Percentiles rank a stretch among this genome's conserved stretches.
phyloP scores from a whole-genome alignment of 2,113 vertebrate genomes.

The Zosterops lateralis region DNA sequence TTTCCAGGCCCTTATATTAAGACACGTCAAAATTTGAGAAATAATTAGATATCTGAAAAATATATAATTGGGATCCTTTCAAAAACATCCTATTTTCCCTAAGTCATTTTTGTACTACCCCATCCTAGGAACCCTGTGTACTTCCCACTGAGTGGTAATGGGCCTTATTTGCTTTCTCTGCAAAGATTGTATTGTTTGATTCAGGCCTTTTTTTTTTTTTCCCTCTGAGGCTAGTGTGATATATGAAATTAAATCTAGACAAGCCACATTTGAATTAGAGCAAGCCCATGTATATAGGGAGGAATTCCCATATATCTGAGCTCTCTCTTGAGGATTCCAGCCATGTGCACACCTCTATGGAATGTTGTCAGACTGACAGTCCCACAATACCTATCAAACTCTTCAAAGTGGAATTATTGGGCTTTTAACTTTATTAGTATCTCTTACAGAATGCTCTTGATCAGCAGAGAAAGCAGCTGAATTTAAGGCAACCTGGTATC shows the following conservation, averaged over 20 bases:
- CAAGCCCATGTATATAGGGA: not conserved
- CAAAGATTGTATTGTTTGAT: not conserved
- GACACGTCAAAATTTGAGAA: not conserved
- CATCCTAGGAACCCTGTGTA: not conserved
- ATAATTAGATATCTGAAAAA: not conserved
- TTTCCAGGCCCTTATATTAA: not conserved
- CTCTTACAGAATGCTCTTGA: not conserved
- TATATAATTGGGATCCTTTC: not conserved
- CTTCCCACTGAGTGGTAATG: not conserved
- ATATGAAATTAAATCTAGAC: not conserved
- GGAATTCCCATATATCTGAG: not conserved
- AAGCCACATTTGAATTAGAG: not conserved
- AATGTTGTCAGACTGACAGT: not conserved
- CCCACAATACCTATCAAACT: not conserved
- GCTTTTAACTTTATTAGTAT: not conserved
- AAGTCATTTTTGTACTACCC: not conserved
- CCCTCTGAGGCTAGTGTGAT: not conserved
- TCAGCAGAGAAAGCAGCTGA: not conserved
- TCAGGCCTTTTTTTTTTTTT: not conserved
- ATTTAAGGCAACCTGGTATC: not conserved
- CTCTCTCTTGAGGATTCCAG: not conserved
- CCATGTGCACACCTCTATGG: not conserved
- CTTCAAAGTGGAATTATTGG: not conserved
- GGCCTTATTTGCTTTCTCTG: not conserved
- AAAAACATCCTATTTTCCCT: not conserved